Evolutionary conservation across 2,797 vertebrate genomes (phyloP), one percentile per base, ranked within the genome.

Genomic region (Artibeus lituratus): DNA sequence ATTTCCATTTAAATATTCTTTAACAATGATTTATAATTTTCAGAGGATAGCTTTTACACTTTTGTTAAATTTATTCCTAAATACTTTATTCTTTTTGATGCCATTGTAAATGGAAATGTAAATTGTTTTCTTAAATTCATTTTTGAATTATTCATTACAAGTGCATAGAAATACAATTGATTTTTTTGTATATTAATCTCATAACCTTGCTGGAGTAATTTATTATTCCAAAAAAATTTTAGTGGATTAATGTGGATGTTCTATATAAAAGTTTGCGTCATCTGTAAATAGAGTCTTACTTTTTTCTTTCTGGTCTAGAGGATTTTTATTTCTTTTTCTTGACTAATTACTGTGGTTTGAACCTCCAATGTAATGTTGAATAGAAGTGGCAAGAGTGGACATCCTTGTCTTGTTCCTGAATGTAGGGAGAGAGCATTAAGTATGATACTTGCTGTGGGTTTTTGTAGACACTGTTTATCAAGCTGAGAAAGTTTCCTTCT

Each of bases 131-230:
- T 82, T 90, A 67, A 57, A 67, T 87, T 72, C 22, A 94, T 22
- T 86, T 91, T 93, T 89, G 39, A 47, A 57, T 77, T 91, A 44
- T 55, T 93, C 18, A 67, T 49, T 80, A 74, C 55, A 87, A 95
- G 44, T 70, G 1, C 87, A 53, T 44, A 90, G 57, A 62, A 87
- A 57, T 74, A 53, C 2, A 62, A 55, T 57, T 83, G 14, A 86
- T 62, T 94, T 93, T 93, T 94, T 83, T 89, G 22, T 65, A 65
- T 81, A 57, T 77, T 81, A 3, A 62, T 86, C 42, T 80, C 88
- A 57, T 70, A 83, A 89, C 70, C 24, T 78, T 93, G 39, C 24
- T 95, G 51, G 97, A 88, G 55, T 74, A 10, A 81, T 77, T 83
- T 83, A 89, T 94, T 94, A 72, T 70, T 70, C 2, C 55, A 44